Percentiles rank a stretch among this genome's conserved stretches.
These are phyloP conservation scores for Drosophila obscura DNA, from an alignment of 1,140 invertebrate species.

Conservation along the genomic window DNA sequence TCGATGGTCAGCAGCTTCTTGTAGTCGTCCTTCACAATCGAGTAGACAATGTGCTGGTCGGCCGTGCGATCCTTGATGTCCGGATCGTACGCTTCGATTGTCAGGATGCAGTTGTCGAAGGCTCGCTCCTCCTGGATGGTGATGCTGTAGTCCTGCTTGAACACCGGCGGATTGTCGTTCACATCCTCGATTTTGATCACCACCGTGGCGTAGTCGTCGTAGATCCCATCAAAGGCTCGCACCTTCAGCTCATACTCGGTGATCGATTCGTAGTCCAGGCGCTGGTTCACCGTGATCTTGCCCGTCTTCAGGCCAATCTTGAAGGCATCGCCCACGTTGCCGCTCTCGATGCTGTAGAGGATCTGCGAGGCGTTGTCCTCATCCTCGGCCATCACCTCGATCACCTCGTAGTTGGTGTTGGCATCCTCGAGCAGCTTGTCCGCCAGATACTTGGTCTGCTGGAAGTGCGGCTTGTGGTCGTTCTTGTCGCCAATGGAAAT, in stretches of 20 bases:
- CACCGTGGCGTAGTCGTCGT: slow-evolving; percentile 90
- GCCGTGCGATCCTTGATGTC: slow-evolving; percentile 90
- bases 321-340: slow-evolving; percentile 91
- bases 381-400: slow-evolving; percentile 92
- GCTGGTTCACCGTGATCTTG: slow-evolving; percentile 90
- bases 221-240: slow-evolving; percentile 90
- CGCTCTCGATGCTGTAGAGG: slow-evolving; percentile 90
- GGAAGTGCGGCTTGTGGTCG: slow-evolving; percentile 93
- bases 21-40: slow-evolving; percentile 89
- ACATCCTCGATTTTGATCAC: slow-evolving; percentile 91
- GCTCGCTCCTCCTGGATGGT: slow-evolving; percentile 89
- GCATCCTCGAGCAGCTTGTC: slow-evolving; percentile 92
- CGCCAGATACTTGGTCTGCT: slow-evolving; percentile 89
- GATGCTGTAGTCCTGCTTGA: slow-evolving; percentile 87
- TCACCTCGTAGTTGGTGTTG: slow-evolving; percentile 91
- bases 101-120: slow-evolving; percentile 87
- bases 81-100: slow-evolving; percentile 91
- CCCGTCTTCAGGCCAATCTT: slow-evolving; percentile 91
- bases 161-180: slow-evolving; percentile 93
- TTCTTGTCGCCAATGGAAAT: slow-evolving; percentile 96
- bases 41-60: slow-evolving; percentile 91
- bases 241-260: slow-evolving; percentile 91
- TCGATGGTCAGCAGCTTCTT: slow-evolving; percentile 89
- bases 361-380: slow-evolving; percentile 92
- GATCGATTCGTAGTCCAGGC: slow-evolving; percentile 93